These are phyloP conservation scores for Cebidichthys violaceus DNA, from an alignment of 2,113 vertebrate genomes.

Conservation along the genomic window DNA sequence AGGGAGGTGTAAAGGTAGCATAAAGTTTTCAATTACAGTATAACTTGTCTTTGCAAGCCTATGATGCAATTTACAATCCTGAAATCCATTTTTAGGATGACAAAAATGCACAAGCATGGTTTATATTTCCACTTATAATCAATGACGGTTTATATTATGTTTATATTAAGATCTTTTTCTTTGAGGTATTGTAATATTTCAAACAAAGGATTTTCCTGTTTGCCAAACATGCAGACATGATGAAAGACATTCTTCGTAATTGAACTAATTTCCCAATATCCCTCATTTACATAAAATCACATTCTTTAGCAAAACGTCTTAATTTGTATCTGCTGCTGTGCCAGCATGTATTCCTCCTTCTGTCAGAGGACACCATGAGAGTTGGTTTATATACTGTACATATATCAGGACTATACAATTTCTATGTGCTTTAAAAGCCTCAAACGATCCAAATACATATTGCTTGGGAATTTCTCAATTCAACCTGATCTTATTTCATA, in stretches of 20 bases:
- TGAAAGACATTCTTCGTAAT: not conserved
- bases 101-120: slow-evolving; percentile 18
- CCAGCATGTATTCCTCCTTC: not conserved
- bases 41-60: slow-evolving; percentile 8
- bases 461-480: slow-evolving; percentile 3
- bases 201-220: slow-evolving; percentile 20
- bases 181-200: slow-evolving; percentile 7
- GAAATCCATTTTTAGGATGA: not conserved
- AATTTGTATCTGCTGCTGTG: not conserved
- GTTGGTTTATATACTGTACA: not conserved
- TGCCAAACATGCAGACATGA: slow-evolving; percentile 5
- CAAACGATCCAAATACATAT: not conserved
- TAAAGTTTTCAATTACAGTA: slow-evolving; percentile 4
- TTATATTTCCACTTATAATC: slow-evolving; percentile 8
- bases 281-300: slow-evolving; percentile 27
- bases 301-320: not conserved
- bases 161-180: slow-evolving; percentile 3
- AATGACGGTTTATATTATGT: not conserved
- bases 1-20: slow-evolving; percentile 15
- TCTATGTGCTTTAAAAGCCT: not conserved
- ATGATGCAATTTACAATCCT: not conserved
- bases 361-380: not conserved
- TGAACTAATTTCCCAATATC: not conserved
- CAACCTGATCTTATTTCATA: not conserved
- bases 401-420: not conserved